Conservation (phyloP, 2,113 vertebrate genomes). For the Pelusios castaneus region DNA sequence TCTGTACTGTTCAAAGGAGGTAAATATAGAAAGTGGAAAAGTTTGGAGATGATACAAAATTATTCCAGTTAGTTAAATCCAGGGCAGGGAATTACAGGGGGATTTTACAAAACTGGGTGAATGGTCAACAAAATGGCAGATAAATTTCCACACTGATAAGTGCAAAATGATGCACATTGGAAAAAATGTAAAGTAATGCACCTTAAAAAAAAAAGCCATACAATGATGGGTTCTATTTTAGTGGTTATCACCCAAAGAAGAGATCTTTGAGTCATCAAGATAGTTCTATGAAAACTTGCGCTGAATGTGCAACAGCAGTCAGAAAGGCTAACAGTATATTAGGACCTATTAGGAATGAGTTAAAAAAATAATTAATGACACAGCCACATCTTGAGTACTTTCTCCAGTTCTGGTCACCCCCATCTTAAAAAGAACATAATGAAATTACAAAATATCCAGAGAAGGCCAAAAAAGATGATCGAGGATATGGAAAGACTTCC, state of each 20-base stretch:
- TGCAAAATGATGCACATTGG: not conserved
- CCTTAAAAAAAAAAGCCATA: not conserved
- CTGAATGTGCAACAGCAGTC: not conserved
- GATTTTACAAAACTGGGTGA: not conserved
- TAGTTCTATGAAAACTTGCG: not conserved
- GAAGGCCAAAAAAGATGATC: not conserved
- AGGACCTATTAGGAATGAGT: not conserved
- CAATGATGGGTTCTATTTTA: not conserved
- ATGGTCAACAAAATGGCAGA: not conserved
- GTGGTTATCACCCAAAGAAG: not conserved
- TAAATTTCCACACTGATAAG: not conserved
- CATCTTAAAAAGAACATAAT: not conserved
- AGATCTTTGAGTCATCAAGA: not conserved
- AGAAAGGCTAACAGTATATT: not conserved
- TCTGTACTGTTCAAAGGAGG: not conserved
- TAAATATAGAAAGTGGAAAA: not conserved
- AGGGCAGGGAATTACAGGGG: not conserved
- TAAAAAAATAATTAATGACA: not conserved
- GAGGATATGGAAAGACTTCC: not conserved
- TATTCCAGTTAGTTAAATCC: not conserved
- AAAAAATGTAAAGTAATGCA: not conserved
- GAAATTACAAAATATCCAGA: not conserved
- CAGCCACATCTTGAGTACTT: not conserved
- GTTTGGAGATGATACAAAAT: not conserved
- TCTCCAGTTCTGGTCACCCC: not conserved